Percentiles rank a stretch among this genome's conserved stretches.
phyloP scores from a whole-genome alignment of 1,140 invertebrate genomes.

The Battus philenor region DNA sequence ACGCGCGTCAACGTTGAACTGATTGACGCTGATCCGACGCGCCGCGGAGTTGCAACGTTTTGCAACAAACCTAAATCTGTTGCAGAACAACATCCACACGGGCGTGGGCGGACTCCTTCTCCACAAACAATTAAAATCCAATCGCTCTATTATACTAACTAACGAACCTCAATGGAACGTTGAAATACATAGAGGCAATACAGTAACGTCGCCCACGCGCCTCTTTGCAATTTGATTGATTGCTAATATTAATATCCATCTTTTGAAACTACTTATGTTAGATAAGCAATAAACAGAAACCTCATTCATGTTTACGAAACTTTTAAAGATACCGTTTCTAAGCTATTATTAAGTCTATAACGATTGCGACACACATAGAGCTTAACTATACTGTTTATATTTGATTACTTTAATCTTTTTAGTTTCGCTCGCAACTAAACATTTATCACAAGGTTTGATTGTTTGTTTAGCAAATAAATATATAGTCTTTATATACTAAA shows the following conservation, averaged over 20 bases:
- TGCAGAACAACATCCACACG: conserved; percentile 29
- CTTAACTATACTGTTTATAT: background rate
- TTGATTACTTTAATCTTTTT: background rate
- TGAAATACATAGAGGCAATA: conserved; percentile 23
- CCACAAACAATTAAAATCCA: conserved; percentile 43
- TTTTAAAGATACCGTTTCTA: background rate
- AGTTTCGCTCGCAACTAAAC: no score
- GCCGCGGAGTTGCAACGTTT: conserved; percentile 21
- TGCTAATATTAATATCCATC: conserved; percentile 34
- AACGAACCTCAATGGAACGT: conserved; percentile 17
- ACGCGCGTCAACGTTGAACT: conserved; percentile 12
- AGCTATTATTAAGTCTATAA: background rate
- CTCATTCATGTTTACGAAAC: background rate
- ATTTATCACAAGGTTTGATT: no score
- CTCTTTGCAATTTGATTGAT: conserved; percentile 24
- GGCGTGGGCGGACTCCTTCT: conserved; percentile 39
- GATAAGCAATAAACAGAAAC: background rate
- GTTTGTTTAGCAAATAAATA: no score
- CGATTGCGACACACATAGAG: background rate
- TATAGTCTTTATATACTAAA: no score
- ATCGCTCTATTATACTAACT: conserved; percentile 27
- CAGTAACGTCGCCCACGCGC: conserved; percentile 35
- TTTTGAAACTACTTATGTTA: conserved; percentile 37
- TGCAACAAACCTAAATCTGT: no score
- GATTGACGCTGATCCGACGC: conserved; percentile 6